Base-by-base conservation (phyloP, 2,797 vertebrate genomes). In the Lutjanus argentimaculatus region DNA sequence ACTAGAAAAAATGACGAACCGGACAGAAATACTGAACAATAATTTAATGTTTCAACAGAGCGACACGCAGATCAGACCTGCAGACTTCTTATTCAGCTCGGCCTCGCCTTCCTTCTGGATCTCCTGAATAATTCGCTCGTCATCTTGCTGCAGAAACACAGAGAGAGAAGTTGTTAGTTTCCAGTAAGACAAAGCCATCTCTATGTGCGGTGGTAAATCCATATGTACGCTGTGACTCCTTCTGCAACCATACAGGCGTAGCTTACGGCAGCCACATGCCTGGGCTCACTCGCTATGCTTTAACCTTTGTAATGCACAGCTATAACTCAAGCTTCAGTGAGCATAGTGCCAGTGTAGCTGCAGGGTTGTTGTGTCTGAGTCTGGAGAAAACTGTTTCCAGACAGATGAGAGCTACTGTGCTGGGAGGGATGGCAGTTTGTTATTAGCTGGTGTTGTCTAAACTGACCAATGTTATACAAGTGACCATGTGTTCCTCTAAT, bases 41-140 rank as follows among this genome's bases (percentile, higher is more conserved):
- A 15, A 69, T 45, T 17, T 9, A 67, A 14, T 14, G 49, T 46
- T 59, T 30, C 9, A 48, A 48, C 25, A 46, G n/a, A 7, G 56
- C 17, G 36, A 72, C 56, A 2, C 45, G 13, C 66, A 9, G 36
- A 8, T 70, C 89, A 86, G 88, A 97, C 98, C 98, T 94, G 97
- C 91, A 3, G 92, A 96, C 85, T 97, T 99, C 87, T 97, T 97
- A 84, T 93, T 98, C 62, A 99, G 97, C 68, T 99, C 97, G 0
- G 97, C 97, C 91, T 99, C 98, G 0, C 97, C 98, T 62, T 98
- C 97, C 79, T 96, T 98, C 93, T 99, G 98, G 90, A 99, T 98
- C 76, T 98, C 97, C 88, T 98, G 97, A 71, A 99, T 99, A 64
- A 98, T 96, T 82, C 97, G 97, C 94, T 99, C 97, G 0, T 99